Conservation (phyloP, 30 jellyfish, hydroid and myxozoan genomes). For the Chironex yamaguchii region DNA sequence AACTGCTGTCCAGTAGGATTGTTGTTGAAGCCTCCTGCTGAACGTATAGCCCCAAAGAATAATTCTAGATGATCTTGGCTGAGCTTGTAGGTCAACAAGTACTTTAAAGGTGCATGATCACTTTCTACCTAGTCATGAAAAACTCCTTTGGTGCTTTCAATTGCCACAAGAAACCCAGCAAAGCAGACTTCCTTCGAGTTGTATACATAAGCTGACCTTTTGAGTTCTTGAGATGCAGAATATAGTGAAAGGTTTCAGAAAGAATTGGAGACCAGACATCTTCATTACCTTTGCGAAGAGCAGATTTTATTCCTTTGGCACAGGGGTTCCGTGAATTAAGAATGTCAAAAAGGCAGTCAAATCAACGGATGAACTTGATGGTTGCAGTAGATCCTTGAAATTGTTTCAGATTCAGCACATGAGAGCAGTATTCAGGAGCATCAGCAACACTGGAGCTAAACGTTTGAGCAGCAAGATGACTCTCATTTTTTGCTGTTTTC, state of each 20-base stretch:
- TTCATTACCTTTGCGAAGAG: conserved; percentile 25
- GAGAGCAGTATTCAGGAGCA: conserved; percentile 47
- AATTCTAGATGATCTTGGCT: conserved; percentile 78
- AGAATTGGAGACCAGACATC: conserved; percentile 39
- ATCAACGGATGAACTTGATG: conserved; percentile 9
- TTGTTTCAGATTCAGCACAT: conserved; percentile 13
- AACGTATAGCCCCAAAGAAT: conserved; percentile 60
- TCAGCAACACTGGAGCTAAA: conserved; percentile 71
- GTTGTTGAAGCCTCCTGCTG: conserved; percentile 76
- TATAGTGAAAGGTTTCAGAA: conserved; percentile 15
- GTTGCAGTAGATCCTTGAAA: conserved; percentile 58
- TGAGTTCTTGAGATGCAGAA: conserved; percentile 12
- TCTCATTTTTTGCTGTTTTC: too few species aligned
- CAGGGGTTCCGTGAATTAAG: conserved; percentile 70
- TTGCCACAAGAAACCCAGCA: conserved; percentile 48
- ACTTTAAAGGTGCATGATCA: conserved; percentile 42
- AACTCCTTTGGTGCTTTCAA: conserved; percentile 15
- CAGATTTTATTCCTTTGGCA: conserved; percentile 70
- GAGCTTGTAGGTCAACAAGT: conserved; percentile 71
- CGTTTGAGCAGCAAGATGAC: too few species aligned
- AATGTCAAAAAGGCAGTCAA: conserved; percentile 66
- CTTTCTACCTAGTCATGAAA: conserved; percentile 43
- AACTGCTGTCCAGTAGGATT: conserved; percentile 68
- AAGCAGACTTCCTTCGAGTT: conserved; percentile 36
- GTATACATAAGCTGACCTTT: conserved; percentile 17